These are phyloP conservation scores for Troides helena DNA, from an alignment of 2,888 invertebrate species.

Conservation along the genomic window DNA sequence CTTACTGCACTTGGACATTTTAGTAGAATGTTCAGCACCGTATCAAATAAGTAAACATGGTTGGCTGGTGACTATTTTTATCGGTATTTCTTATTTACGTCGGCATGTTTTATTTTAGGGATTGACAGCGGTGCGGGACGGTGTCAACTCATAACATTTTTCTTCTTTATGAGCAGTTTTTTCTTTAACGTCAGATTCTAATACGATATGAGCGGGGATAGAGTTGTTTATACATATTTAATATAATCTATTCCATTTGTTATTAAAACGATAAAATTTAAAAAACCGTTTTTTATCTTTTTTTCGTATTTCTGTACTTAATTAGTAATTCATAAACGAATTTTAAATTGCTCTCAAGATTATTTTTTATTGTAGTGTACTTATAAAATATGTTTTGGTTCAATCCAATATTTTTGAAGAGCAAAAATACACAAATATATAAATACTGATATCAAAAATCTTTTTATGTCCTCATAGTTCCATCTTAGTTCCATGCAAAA, in stretches of 20 bases:
- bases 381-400: too few species aligned
- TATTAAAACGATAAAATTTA: neutral
- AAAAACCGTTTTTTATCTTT: too few species aligned
- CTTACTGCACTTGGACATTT: constrained; percentile 54
- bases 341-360: too few species aligned
- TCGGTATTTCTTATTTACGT: constrained; percentile 16
- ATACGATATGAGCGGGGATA: neutral
- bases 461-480: too few species aligned
- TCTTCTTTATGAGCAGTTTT: constrained; percentile 27
- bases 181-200: constrained; percentile 9
- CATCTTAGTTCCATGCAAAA: too few species aligned
- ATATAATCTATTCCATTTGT: neutral
- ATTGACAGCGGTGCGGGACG: constrained; percentile 21
- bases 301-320: too few species aligned
- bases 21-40: constrained; percentile 38
- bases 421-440: too few species aligned
- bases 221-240: neutral
- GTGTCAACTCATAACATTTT: constrained; percentile 23
- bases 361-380: too few species aligned
- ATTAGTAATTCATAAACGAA: too few species aligned
- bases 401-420: too few species aligned
- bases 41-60: constrained; percentile 30
- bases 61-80: constrained; percentile 20
- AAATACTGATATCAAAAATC: too few species aligned
- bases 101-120: constrained; percentile 25